Evolutionary conservation across 2,113 vertebrate species (phyloP), one percentile per base, ranked within the genome.

Genomic region (Micronycteris hirsuta): DNA sequence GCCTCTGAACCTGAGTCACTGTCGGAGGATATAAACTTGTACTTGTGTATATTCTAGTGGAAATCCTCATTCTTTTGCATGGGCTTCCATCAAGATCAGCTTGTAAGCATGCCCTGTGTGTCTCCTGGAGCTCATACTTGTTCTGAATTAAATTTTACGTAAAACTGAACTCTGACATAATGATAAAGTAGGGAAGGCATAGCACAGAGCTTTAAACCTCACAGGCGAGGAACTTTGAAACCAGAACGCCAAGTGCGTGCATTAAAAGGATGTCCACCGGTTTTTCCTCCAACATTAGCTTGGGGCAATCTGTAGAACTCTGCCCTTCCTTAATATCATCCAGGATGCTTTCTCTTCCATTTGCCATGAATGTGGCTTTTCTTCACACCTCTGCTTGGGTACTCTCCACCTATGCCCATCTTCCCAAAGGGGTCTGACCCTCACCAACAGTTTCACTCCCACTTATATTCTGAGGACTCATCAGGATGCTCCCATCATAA

Each of bases 251-350:
- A 41, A 45, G 43, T 47, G 16, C 1, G 9, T 5, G 28, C 4
- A 3, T 28, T 1, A 14, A 41, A 52, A 5, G 56, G 58, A 8
- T 0, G 16, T 73, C 36, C 36, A 3, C 11, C 16, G 1, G 2
- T 33, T 68, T 16, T 15, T 4, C 36, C 84, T 41, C 47, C 47
- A n/a, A 52, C 47, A 52, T 52, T 20, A 47, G 47, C 47, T 77
- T 0, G 11, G 47, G 43, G 74, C 47, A n/a, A 7, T 77, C 19
- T 77, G 16, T 22, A 49, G 74, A n/a, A 33, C 11, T 31, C 49
- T 80, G 49, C 49, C 54, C n/a, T 8, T 36, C 49, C 77, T 80
- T 15, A 38, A 2, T 22, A n/a, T n/a, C 49, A 26, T 36, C 20
- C 49, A 26, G 52, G 85, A n/a, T 15, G 68, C 52, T n/a, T 19